These are phyloP conservation scores for Allobates femoralis DNA, from an alignment of 2,797 vertebrate genomes.

Conservation along the genomic window DNA sequence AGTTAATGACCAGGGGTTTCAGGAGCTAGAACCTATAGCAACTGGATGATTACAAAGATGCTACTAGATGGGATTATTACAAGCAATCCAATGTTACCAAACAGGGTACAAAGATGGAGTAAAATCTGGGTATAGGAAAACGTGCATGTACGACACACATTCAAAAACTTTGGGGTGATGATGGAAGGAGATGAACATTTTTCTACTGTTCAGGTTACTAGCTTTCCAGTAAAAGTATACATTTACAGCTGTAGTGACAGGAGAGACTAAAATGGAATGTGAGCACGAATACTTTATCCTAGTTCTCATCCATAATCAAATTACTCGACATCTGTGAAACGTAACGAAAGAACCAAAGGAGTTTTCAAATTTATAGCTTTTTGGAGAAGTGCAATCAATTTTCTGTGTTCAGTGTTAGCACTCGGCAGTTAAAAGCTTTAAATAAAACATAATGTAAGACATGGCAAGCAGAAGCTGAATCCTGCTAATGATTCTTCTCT, in stretches of 20 bases:
- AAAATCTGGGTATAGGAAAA: background rate
- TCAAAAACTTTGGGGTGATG: background rate
- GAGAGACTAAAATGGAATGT: slow-evolving; percentile 7
- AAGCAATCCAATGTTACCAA: background rate
- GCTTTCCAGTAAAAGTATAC: slow-evolving; percentile 8
- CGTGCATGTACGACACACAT: background rate
- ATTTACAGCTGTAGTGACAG: background rate
- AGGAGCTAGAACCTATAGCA: background rate
- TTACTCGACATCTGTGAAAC: slow-evolving; percentile 32
- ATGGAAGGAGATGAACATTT: background rate
- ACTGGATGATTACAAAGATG: background rate
- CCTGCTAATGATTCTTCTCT: slow-evolving; percentile 37
- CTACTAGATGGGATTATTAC: background rate
- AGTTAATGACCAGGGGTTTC: background rate
- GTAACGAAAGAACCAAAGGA: slow-evolving; percentile 18
- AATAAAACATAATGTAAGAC: slow-evolving; percentile 43
- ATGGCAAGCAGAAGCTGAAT: slow-evolving; percentile 24
- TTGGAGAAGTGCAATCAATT: slow-evolving; percentile 41
- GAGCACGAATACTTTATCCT: slow-evolving; percentile 33
- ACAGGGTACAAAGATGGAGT: background rate
- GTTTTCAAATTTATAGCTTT: slow-evolving; percentile 47
- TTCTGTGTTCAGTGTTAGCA: slow-evolving; percentile 34
- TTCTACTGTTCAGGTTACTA: background rate
- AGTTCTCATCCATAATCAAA: slow-evolving; percentile 33
- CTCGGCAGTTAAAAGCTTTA: slow-evolving; percentile 42